Conservation (phyloP, 2,888 invertebrate species). For the Latheticus oryzae region DNA sequence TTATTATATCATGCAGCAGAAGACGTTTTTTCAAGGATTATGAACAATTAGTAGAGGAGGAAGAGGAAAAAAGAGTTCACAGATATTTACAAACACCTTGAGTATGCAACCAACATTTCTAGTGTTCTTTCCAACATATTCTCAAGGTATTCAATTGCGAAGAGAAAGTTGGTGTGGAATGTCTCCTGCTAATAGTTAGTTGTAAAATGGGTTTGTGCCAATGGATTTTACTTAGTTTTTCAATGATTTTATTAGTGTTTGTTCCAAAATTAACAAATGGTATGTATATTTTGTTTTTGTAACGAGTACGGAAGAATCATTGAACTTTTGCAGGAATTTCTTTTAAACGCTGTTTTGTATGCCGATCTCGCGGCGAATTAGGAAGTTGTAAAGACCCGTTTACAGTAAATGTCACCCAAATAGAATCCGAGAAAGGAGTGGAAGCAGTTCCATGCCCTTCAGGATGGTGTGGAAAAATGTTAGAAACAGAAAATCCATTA, state of each 20-base stretch:
- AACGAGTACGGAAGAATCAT: conserved; percentile 3
- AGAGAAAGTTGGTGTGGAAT: conserved; percentile 32
- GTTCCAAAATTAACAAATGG: conserved; percentile 15
- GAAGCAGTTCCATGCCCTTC: conserved; percentile 85
- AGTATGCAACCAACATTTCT: conserved; percentile 25
- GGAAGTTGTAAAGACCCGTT: conserved; percentile 93
- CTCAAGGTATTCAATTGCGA: conserved; percentile 29
- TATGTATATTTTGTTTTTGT: conserved; percentile 13
- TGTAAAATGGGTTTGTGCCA: conserved; percentile 21
- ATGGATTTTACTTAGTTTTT: conserved; percentile 17
- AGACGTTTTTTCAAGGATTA: conserved; percentile 64
- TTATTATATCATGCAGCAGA: conserved; percentile 68
- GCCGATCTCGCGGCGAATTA: conserved; percentile 87
- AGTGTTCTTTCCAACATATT: conserved; percentile 4
- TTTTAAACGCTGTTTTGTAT: conserved; percentile 83
- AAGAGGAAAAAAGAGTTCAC: conserved; percentile 15
- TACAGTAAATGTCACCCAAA: conserved; percentile 80
- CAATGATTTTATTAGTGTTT: conserved; percentile 15
- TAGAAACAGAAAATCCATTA: conserved; percentile 82
- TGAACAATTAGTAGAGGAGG: conserved; percentile 53
- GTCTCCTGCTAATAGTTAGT: conserved; percentile 20
- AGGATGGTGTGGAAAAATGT: conserved; percentile 93
- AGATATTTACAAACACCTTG: conserved; percentile 7
- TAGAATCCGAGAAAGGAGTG: conserved; percentile 78
- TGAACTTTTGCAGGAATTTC: conserved; percentile 69